Percentiles rank a stretch among this genome's conserved stretches.
Conservation (phyloP, 2,888 invertebrate species). For the Apamea crenata region DNA sequence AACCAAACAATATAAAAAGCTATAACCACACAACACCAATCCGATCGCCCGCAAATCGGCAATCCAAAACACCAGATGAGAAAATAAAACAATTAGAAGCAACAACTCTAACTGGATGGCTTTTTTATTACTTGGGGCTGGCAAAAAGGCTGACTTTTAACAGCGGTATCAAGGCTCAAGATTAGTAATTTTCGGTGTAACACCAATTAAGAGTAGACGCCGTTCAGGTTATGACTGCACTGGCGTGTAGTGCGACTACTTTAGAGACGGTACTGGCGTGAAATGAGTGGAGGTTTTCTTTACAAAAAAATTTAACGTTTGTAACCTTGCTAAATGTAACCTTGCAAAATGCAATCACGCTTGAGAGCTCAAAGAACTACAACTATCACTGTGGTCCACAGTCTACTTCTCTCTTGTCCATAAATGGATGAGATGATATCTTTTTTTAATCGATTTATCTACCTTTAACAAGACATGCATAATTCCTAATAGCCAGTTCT, state of each 20-base stretch:
- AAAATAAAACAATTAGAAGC: conserved; percentile 68
- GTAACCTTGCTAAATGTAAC: too few relatives aligned
- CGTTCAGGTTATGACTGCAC: conserved; percentile 65
- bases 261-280: conserved; percentile 14
- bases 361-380: too few relatives aligned
- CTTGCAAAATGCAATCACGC: too few relatives aligned
- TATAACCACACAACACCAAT: conserved; percentile 47
- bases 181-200: conserved; percentile 71
- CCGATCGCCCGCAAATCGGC: conserved; percentile 39
- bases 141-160: conserved; percentile 67
- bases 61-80: conserved; percentile 59
- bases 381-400: too few relatives aligned
- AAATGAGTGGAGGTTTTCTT: neutral
- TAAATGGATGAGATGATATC: too few relatives aligned
- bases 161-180: conserved; percentile 63
- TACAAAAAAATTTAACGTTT: too few relatives aligned
- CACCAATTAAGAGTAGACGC: conserved; percentile 68
- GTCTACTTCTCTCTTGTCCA: too few relatives aligned
- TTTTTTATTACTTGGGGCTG: conserved; percentile 65
- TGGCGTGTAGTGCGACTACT: conserved; percentile 54
- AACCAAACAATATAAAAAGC: conserved; percentile 25
- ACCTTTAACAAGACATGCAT: too few relatives aligned
- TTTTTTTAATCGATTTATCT: too few relatives aligned
- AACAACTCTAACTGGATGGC: conserved; percentile 62
- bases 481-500: too few relatives aligned